Evolutionary conservation across 2,888 invertebrate genomes (phyloP).

Genomic region (Drosophila sordidula): DNA sequence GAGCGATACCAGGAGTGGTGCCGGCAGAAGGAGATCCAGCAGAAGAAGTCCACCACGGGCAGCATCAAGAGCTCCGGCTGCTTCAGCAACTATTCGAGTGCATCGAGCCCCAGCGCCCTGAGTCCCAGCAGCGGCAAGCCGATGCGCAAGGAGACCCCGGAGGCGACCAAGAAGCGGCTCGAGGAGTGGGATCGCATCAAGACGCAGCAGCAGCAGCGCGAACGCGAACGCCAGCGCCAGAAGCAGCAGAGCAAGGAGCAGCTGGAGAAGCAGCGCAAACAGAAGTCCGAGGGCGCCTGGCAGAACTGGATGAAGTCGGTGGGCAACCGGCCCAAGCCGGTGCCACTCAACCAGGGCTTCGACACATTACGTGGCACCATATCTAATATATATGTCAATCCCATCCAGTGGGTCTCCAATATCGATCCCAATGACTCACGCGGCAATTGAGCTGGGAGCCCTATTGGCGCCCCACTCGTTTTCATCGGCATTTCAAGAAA

Average conservation of each 20-base stretch:
- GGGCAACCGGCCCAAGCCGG: slow-evolving; percentile 82
- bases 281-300: slow-evolving; percentile 77
- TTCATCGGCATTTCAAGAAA: slow-evolving; percentile 27
- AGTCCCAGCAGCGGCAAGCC: neutral
- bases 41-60: slow-evolving; percentile 25
- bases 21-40: slow-evolving; percentile 64
- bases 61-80: slow-evolving; percentile 12
- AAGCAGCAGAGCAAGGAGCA: slow-evolving; percentile 64
- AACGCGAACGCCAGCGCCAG: slow-evolving; percentile 38
- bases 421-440: slow-evolving; percentile 61
- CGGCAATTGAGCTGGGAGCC: slow-evolving; percentile 30
- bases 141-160: slow-evolving; percentile 27
- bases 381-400: slow-evolving; percentile 83
- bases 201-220: slow-evolving; percentile 40
- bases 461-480: slow-evolving; percentile 11
- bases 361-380: slow-evolving; percentile 83
- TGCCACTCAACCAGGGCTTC: slow-evolving; percentile 83
- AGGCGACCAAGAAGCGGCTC: slow-evolving; percentile 37
- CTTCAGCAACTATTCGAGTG: slow-evolving; percentile 10
- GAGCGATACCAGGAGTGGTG: slow-evolving; percentile 81
- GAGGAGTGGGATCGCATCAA: slow-evolving; percentile 58
- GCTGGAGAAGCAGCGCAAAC: slow-evolving; percentile 64
- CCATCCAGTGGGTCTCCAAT: slow-evolving; percentile 81
- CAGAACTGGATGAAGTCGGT: slow-evolving; percentile 82
- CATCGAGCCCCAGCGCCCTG: neutral